Base-by-base conservation (phyloP, 2,797 vertebrate genomes). In the Tarsius wallacei region DNA sequence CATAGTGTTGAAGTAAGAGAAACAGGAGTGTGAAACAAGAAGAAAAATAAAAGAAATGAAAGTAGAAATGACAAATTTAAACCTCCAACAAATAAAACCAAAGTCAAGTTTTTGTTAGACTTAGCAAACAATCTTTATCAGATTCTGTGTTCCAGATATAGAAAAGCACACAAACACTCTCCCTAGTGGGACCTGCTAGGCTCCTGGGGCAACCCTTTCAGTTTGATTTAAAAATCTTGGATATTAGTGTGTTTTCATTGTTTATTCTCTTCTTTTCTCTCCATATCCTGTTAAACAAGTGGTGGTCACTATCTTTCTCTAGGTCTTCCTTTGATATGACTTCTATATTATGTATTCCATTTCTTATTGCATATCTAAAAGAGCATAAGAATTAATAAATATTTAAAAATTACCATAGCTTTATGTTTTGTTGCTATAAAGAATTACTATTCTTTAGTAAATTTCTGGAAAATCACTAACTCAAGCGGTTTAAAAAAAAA, bases 101-200 rank as follows among this genome's bases (percentile, higher is more conserved):
- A 73, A 93, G 87, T n/a, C 66, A 89, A 77, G 3, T 28, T 91
- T 84, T 87, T 91, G 24, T 71, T 92, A 93, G 81, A 87, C 36
- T 90, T 76, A 91, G 80, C 74, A 95, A 96, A 90, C 14, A 89
- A 33, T 31, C 28, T 97, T 96, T 87, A 90, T 95, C 94, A 81
- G 57, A 90, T 87, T 93, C n/a, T 80, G 11, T 73, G 71, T 91
- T 91, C 55, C 76, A 90, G 71, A 81, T 51, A 70, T 36, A 77
- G 63, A 70, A 97, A 95, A 90, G 12, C 7, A 74, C 17, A 95
- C 33, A 71, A 31, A 14, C 14, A 6, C 5, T 76, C 19, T 94
- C 2, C 17, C 57, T 47, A 26, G 2, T 0, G 66, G 24, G 33
- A 36, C 2, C 31, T 81, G 13, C 16, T 10, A 80, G 24, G 13